Evolutionary conservation across 1,140 invertebrate species (phyloP).

Genomic region (Orius insidiosus): DNA sequence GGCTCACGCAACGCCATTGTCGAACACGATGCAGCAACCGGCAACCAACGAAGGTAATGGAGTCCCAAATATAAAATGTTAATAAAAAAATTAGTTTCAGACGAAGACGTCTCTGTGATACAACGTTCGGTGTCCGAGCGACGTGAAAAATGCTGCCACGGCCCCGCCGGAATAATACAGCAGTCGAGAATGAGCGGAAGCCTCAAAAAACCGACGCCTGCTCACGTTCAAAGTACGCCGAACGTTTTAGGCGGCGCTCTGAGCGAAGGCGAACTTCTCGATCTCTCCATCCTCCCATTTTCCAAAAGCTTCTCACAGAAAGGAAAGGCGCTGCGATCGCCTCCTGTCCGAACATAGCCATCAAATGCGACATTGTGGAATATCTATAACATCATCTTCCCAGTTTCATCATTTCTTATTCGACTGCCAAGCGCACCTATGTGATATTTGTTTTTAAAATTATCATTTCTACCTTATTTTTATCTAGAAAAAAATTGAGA

Average conservation of each 20-base stretch:
- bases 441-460: no score
- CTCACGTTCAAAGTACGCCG: constrained; percentile 40
- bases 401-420: no score
- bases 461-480: no score
- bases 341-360: constrained; percentile 83
- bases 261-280: constrained; percentile 65
- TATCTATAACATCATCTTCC: constrained; percentile 64
- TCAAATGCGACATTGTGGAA: constrained; percentile 89
- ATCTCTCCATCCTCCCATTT: constrained; percentile 75
- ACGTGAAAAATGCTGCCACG: constrained; percentile 26
- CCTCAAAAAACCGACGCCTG: constrained; percentile 22
- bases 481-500: no score
- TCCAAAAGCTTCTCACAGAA: constrained; percentile 73
- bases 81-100: constrained; percentile 15
- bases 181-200: no score
- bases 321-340: constrained; percentile 61
- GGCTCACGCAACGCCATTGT: constrained; percentile 23
- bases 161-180: no score
- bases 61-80: no score
- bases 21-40: constrained; percentile 25
- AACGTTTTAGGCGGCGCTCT: constrained; percentile 35
- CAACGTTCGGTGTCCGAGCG: constrained; percentile 35
- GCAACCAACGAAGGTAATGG: constrained; percentile 20
- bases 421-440: no score
- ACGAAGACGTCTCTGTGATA: constrained; percentile 24